A percentile compares a stretch with the other conserved stretches of the same genome.
Evolutionary conservation across 2,113 vertebrate genomes (phyloP).

Genomic region (Arvicanthis niloticus): DNA sequence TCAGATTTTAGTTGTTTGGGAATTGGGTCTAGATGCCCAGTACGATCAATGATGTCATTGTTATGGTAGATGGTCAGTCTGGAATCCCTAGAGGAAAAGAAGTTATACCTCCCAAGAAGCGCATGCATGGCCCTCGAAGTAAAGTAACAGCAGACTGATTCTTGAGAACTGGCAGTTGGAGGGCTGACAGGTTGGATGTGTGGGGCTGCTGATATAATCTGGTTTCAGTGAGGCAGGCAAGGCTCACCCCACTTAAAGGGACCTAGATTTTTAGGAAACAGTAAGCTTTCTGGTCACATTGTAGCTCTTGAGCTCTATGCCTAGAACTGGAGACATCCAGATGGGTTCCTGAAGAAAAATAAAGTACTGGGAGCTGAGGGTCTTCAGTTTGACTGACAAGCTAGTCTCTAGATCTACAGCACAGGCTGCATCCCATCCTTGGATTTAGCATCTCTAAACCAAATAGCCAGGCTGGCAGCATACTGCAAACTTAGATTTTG

Average conservation of each 20-base stretch:
- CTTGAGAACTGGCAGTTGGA: conserved; percentile 47
- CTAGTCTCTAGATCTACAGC: background rate
- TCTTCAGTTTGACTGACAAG: background rate
- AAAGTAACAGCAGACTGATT: conserved; percentile 26
- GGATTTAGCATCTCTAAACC: background rate
- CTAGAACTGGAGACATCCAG: background rate
- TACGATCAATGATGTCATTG: conserved; percentile 32
- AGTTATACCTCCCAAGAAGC: conserved; percentile 67
- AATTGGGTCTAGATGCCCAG: background rate
- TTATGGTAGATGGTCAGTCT: conserved; percentile 67
- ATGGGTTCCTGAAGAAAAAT: background rate
- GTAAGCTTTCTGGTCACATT: background rate
- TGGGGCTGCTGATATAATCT: conserved; percentile 29
- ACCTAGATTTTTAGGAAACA: background rate
- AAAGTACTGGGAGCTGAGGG: background rate
- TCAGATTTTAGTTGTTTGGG: background rate
- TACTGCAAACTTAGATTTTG: background rate
- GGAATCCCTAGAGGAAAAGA: conserved; percentile 75
- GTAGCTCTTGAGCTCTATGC: background rate
- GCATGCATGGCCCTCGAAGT: background rate
- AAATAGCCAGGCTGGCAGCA: background rate
- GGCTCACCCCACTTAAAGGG: background rate
- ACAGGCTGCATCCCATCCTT: background rate
- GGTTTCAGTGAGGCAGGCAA: background rate
- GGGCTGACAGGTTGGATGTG: conserved; percentile 9